phyloP scores from a whole-genome alignment of 35 echinoderm and acorn worm genomes.

The Heliocidaris tuberculata region DNA sequence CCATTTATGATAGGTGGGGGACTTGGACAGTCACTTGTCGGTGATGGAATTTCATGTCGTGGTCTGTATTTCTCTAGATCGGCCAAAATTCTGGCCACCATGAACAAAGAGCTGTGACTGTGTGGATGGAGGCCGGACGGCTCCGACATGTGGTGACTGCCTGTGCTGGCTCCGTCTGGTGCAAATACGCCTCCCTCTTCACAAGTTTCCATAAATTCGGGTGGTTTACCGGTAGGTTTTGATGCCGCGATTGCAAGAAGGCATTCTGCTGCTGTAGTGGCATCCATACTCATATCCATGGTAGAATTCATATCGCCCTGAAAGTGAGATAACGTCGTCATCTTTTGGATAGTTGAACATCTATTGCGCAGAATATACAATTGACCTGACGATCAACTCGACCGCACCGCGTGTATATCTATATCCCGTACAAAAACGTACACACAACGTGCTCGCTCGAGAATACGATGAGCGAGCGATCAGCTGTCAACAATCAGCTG shows the following conservation, averaged over 20 bases:
- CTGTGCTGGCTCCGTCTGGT: conserved; percentile 20
- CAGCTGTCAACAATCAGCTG: conserved; percentile 55
- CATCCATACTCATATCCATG: conserved; percentile 61
- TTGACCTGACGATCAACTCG: background rate
- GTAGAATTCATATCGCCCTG: conserved; percentile 6
- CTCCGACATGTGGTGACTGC: conserved; percentile 34
- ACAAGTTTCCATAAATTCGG: conserved; percentile 44
- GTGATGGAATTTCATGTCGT: conserved; percentile 77
- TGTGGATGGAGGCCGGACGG: conserved; percentile 19
- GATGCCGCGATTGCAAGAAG: conserved; percentile 82
- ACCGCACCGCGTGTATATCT: background rate
- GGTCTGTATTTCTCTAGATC: conserved; percentile 87
- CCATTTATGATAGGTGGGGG: conserved; percentile 42
- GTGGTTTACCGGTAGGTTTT: conserved; percentile 55
- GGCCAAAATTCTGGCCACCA: conserved; percentile 90
- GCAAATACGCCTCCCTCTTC: background rate
- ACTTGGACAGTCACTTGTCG: conserved; percentile 69
- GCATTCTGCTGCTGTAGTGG: conserved; percentile 84
- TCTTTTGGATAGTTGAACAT: background rate
- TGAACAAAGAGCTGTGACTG: conserved; percentile 87
- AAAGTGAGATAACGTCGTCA: conserved; percentile 34
- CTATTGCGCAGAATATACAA: background rate
- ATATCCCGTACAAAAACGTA: background rate
- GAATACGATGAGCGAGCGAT: background rate
- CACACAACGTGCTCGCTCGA: background rate